phyloP scores from a whole-genome alignment of 2,113 vertebrate genomes.

The Chloropsis hardwickii region DNA sequence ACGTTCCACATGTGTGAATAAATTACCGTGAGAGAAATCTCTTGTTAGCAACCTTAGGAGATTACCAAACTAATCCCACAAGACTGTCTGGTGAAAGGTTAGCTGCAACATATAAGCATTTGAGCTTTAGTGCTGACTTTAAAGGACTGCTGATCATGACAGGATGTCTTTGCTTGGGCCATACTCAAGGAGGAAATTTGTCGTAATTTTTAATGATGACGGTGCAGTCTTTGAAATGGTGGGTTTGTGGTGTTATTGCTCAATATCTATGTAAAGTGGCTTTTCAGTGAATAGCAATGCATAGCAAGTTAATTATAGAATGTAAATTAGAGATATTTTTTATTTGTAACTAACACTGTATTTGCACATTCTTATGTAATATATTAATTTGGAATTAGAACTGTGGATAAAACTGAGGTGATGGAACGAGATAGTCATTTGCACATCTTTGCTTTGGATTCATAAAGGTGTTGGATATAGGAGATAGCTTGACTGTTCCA shows the following conservation, averaged over 20 bases:
- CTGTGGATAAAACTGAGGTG: background rate
- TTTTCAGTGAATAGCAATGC: background rate
- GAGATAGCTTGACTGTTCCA: constrained; percentile 89
- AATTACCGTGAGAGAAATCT: constrained; percentile 23
- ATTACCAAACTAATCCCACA: constrained; percentile 31
- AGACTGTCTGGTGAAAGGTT: constrained; percentile 5
- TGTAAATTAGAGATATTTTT: background rate
- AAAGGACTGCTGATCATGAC: background rate
- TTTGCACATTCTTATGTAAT: background rate
- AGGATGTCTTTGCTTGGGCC: constrained; percentile 63
- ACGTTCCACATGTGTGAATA: background rate
- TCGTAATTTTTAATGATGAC: constrained; percentile 74
- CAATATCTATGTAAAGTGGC: background rate
- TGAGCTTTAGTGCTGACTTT: background rate
- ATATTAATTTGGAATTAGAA: background rate
- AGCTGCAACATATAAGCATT: background rate
- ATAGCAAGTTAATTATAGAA: background rate
- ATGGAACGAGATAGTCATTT: background rate
- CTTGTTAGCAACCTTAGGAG: constrained; percentile 31
- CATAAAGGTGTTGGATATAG: constrained; percentile 89
- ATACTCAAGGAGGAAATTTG: constrained; percentile 19
- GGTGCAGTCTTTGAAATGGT: constrained; percentile 75
- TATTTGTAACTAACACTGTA: background rate
- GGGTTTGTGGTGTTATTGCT: background rate
- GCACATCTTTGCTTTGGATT: constrained; percentile 21